Evolutionary conservation across 2,113 vertebrate genomes (phyloP), one percentile per base, ranked within the genome.

Genomic region (Scalopus aquaticus): DNA sequence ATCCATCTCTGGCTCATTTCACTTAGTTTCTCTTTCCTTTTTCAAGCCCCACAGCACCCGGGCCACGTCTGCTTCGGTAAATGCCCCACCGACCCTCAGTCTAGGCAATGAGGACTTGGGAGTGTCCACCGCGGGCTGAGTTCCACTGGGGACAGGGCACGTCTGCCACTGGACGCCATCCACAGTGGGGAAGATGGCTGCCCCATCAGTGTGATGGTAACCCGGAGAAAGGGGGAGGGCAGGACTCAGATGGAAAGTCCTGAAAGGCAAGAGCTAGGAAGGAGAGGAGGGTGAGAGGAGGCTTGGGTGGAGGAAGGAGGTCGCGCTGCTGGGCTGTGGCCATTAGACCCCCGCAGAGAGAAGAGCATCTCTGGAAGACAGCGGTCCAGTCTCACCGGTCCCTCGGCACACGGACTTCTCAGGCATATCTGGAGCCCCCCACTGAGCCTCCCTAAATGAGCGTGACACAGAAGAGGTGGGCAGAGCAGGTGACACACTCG

Each of bases 61-160:
- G 67, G 69, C 60, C 44, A 42, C 72, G 39, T 76, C 86, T 54
- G 30, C 78, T 78, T 28, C 73, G 26, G 62, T 3, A 62, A 64
- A 51, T 0, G 0, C 44, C n/a, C 20, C 39, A 32, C 20, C 74
- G 35, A 56, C 1, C 3, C n/a, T 35, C 19, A 10, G 26, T 9
- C 20, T n/a, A 0, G 44, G 76, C 8, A 7, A 28, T 12, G 0
- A 2, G 76, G 5, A 44, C 44, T 32, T 56, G 37, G 35, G 46
- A 77, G 13, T 20, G 13, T 30, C 79, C 9, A 0, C 54, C 24
- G 10, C 0, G 39, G 10, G 2, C 73, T 15, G 56, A 73, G 56
- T 15, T 19, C 30, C 69, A 12, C 13, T 1, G 44, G 49, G 58
- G 9, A 13, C 19, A 65, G n/a, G 35, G 19, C 58, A 74, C 8